Evolutionary conservation across 2,113 vertebrate species (phyloP), one percentile per base, ranked within the genome.

Genomic region (Rhinoptilus africanus): DNA sequence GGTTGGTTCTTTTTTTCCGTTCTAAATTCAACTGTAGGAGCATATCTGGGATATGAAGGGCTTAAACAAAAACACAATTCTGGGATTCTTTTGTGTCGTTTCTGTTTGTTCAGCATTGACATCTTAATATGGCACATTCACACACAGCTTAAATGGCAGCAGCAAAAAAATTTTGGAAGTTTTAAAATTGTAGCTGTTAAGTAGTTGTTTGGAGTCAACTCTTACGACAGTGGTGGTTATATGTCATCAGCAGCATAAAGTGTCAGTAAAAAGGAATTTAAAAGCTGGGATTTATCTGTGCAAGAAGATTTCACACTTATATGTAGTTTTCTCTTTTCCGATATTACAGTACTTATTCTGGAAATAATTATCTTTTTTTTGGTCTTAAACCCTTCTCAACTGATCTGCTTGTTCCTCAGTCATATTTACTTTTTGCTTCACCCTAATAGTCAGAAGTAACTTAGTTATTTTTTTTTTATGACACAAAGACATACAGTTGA

Each of bases 31-130:
- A 20, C 27, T 45, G 18, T 53, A 64, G 20, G 28, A 81, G 10
- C n/a, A 30, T 68, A 14, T 43, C 28, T 77, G 53, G 59, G 47
- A 14, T 77, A 41, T 3, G 23, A 69, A 73, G 41, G 30, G 28
- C 63, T 88, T 86, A 11, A 19, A 89, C 23, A 59, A 60, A 89
- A 48, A 27, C 56, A 72, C 8, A 17, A 0, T 82, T 83, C 48
- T 27, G 12, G 21, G 12, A 4, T 3, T 7, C 5, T n/a, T 81
- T n/a, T 21, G 2, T 80, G 22, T 86, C 0, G 0, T 68, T 84
- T 89, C 15, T 69, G 14, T 77, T 92, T 68, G 37, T 87, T 89
- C n/a, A 60, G 6, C 8, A 3, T 60, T 74, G 56, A 53, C 71
- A n/a, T 34, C 20, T 81, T 89, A 39, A 22, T 86, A 13, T 43